Evolutionary conservation across 1,140 invertebrate species (phyloP).

Genomic region (Aleiodes sp.): DNA sequence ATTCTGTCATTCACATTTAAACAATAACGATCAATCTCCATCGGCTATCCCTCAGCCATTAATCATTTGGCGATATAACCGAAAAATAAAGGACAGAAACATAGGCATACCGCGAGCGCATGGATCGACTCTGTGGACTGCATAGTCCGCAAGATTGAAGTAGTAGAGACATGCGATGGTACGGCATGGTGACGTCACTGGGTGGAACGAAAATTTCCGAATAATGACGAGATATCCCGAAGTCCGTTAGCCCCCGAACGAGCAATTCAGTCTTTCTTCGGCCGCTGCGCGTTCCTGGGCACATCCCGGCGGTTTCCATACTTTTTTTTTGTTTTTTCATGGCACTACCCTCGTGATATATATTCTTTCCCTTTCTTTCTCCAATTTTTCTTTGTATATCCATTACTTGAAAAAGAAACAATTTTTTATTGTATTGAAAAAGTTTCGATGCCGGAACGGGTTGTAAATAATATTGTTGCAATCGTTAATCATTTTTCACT

Average conservation of each 20-base stretch:
- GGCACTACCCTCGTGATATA: not conserved
- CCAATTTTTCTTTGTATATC: not conserved
- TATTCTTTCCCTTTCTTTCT: not conserved
- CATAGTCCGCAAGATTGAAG: slow-evolving; percentile 52
- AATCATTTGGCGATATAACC: slow-evolving; percentile 13
- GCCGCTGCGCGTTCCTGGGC: slow-evolving; percentile 38
- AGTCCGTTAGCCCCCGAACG: slow-evolving; percentile 38
- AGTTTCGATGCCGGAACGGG: not conserved
- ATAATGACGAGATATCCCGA: slow-evolving; percentile 42
- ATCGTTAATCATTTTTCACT: not conserved
- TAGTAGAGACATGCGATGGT: slow-evolving; percentile 64
- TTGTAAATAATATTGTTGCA: not conserved
- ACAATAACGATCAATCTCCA: slow-evolving; percentile 19
- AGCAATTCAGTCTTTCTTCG: slow-evolving; percentile 52
- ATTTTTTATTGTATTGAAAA: not conserved
- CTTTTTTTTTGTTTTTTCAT: not conserved
- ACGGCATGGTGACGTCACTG: slow-evolving; percentile 55
- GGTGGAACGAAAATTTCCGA: slow-evolving; percentile 34
- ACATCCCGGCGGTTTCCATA: slow-evolving; percentile 8
- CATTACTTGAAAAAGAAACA: not conserved
- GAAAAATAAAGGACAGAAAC: not conserved
- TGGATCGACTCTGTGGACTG: slow-evolving; percentile 34
- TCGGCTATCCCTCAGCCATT: not conserved
- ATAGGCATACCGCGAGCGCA: not conserved
- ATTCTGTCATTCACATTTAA: slow-evolving; percentile 14